A percentile compares a stretch with the other conserved stretches of the same genome.
phyloP scores from a whole-genome alignment of 2,888 invertebrate species.

The Gymnoscelis rufifasciata region DNA sequence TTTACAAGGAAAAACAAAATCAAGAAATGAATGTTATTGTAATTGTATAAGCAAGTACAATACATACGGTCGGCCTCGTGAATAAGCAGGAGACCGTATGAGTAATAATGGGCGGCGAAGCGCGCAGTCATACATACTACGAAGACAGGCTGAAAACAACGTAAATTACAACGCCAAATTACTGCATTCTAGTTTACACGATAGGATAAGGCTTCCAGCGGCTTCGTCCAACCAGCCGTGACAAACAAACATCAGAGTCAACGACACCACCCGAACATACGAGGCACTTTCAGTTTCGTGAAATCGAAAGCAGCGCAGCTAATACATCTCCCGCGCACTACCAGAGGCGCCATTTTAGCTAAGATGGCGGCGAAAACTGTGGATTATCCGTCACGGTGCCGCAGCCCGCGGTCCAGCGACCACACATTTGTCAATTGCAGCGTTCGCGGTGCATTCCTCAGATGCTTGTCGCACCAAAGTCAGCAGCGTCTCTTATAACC shows the following conservation, averaged over 20 bases:
- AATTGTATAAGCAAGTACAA: conserved; percentile 16
- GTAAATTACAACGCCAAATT: conserved; percentile 62
- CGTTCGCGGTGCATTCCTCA: conserved; percentile 34
- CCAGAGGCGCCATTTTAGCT: conserved; percentile 61
- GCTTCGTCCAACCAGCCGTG: conserved; percentile 61
- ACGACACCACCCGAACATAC: conserved; percentile 75
- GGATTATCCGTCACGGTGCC: conserved; percentile 61
- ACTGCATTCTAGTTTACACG: conserved; percentile 62
- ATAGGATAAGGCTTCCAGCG: conserved; percentile 54
- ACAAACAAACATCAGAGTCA: conserved; percentile 76
- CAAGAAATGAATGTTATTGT: conserved; percentile 25
- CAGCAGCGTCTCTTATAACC: conserved; percentile 18
- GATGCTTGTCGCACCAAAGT: conserved; percentile 25
- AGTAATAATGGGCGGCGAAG: conserved; percentile 45
- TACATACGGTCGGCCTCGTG: conserved; percentile 18
- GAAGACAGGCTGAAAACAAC: conserved; percentile 58
- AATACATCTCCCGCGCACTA: conserved; percentile 58
- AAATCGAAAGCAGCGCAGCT: conserved; percentile 71
- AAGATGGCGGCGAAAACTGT: conserved; percentile 64
- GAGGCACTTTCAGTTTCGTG: conserved; percentile 73
- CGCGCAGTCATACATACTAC: conserved; percentile 44
- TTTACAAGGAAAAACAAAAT: conserved; percentile 6
- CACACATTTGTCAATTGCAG: conserved; percentile 58
- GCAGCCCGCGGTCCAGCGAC: conserved; percentile 44
- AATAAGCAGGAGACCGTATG: conserved; percentile 42